Percentiles rank a stretch among this genome's conserved stretches.
Evolutionary conservation across 2,888 invertebrate species (phyloP).

Genomic region (Mesopsocus fuscifrons): DNA sequence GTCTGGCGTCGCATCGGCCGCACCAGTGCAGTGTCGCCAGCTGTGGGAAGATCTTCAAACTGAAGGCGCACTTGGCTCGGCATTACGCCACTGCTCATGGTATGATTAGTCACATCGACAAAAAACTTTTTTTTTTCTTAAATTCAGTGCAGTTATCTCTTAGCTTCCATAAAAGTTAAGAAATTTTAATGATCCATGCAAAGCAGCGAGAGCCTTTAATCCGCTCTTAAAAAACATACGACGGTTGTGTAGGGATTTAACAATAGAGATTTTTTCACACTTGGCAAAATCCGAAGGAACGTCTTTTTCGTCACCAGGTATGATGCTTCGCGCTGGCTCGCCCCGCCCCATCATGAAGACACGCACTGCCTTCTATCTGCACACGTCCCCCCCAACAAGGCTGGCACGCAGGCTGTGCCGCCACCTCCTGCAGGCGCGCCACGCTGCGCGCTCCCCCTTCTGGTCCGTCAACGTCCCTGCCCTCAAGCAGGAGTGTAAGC

Average conservation of each 20-base stretch:
- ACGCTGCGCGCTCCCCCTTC: constrained; percentile 75
- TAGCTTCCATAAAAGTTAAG: too few species aligned
- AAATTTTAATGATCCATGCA: too few species aligned
- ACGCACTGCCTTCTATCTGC: constrained; percentile 86
- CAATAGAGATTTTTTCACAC: too few species aligned
- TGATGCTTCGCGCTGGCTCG: constrained; percentile 52
- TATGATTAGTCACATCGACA: too few species aligned
- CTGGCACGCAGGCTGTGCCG: constrained; percentile 74
- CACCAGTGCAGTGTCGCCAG: constrained; percentile 79
- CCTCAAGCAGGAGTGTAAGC: constrained; percentile 75
- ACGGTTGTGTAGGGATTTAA: too few species aligned
- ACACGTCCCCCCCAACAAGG: constrained; percentile 77
- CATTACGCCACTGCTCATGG: constrained; percentile 90
- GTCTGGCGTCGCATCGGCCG: constrained; percentile 46
- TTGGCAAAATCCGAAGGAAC: too few species aligned
- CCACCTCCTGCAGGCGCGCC: constrained; percentile 60
- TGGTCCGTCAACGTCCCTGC: constrained; percentile 51
- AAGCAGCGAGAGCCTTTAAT: too few species aligned
- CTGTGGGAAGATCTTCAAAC: constrained; percentile 88
- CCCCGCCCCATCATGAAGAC: constrained; percentile 94
- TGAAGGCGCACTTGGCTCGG: constrained; percentile 83
- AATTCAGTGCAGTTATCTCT: too few species aligned
- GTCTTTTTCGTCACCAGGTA: too few species aligned
- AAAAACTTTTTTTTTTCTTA: too few species aligned
- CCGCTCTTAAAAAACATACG: too few species aligned